Percentiles rank a stretch among this genome's conserved stretches.
Evolutionary conservation across 2,888 invertebrate genomes (phyloP).

Genomic region (Sepioteuthis lessoniana): DNA sequence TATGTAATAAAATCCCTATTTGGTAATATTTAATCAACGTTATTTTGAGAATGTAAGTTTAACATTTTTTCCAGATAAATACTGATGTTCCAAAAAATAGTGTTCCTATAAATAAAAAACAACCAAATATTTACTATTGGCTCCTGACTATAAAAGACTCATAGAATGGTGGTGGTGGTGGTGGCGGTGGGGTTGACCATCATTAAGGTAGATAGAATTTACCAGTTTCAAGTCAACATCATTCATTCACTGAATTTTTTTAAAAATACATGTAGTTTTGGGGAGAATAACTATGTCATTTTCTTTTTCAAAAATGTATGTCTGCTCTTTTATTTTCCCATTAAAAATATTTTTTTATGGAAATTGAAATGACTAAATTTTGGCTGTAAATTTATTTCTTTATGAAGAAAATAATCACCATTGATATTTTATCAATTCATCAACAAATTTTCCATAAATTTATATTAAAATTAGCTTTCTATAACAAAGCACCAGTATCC

Average conservation of each 20-base stretch:
- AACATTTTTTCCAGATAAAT: too few relatives aligned
- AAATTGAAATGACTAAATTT: neutral
- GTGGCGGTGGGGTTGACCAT: too few relatives aligned
- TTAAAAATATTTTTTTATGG: too few relatives aligned
- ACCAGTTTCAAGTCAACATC: neutral
- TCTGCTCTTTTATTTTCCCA: neutral
- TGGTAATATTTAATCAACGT: too few relatives aligned
- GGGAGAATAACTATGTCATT: neutral
- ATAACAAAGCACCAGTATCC: neutral
- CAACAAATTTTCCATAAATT: neutral
- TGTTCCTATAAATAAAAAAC: neutral
- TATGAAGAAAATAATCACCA: neutral
- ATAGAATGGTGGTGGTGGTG: neutral
- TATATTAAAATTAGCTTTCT: neutral
- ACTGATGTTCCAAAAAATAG: too few relatives aligned
- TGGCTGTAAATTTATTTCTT: neutral
- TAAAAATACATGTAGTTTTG: neutral
- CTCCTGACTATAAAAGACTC: neutral
- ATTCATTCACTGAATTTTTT: neutral
- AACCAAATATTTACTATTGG: neutral
- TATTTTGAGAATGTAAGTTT: too few relatives aligned
- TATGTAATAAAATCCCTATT: too few relatives aligned
- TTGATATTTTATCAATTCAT: neutral
- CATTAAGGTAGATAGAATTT: neutral
- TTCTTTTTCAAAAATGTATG: neutral